Evolutionary conservation across 2,888 invertebrate species (phyloP).

Genomic region (Metacarcinus magister): DNA sequence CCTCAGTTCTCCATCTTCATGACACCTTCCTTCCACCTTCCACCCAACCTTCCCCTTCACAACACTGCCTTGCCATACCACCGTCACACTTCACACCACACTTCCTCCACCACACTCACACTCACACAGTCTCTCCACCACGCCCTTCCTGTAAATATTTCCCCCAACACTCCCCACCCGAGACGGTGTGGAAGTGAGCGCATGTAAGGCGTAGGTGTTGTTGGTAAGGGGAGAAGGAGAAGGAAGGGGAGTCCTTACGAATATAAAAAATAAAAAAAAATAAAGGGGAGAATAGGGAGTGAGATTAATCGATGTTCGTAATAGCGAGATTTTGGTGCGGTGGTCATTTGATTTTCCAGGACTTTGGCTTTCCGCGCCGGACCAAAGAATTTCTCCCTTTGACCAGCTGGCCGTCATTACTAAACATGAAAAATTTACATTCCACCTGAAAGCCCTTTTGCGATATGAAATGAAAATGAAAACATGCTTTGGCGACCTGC

Average conservation of each 20-base stretch:
- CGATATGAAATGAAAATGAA: slow-evolving; percentile 77
- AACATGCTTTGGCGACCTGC: slow-evolving; percentile 58
- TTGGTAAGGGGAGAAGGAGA: background rate
- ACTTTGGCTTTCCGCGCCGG: slow-evolving; percentile 60
- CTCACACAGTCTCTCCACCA: background rate
- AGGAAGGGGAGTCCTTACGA: background rate
- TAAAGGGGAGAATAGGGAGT: background rate
- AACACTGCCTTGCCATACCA: background rate
- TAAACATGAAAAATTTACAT: slow-evolving; percentile 78
- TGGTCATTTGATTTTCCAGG: slow-evolving; percentile 74
- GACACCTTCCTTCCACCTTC: slow-evolving; percentile 4
- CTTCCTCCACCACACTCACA: slow-evolving; percentile 4
- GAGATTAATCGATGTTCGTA: slow-evolving; percentile 65
- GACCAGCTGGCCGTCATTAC: slow-evolving; percentile 74
- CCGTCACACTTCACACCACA: background rate
- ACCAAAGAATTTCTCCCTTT: slow-evolving; percentile 71
- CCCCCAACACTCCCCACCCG: slow-evolving; percentile 33
- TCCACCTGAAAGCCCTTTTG: slow-evolving; percentile 70
- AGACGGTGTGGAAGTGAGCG: background rate
- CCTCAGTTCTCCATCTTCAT: background rate
- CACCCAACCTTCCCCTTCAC: background rate
- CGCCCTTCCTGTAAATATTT: background rate
- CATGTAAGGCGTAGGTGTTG: background rate
- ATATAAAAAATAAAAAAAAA: background rate
- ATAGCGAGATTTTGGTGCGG: slow-evolving; percentile 56